Evolutionary conservation across 1,140 invertebrate genomes (phyloP), one percentile per base, ranked within the genome.

Genomic region (Melitaea cinxia): DNA sequence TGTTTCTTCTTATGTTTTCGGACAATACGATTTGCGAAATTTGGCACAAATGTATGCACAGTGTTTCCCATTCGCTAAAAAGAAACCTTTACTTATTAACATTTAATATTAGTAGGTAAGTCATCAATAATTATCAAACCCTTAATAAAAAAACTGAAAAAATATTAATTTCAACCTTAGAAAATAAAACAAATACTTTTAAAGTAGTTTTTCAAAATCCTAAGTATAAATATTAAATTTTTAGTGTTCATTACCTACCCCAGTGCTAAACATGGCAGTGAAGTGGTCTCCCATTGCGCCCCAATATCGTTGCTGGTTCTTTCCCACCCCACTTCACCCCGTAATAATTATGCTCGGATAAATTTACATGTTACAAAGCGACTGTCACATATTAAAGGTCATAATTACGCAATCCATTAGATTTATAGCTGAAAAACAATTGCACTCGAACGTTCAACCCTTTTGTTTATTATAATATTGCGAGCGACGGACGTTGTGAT

Each of bases 391-490:
- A 88, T 83, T 83, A 88, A 89, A 90, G 77, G 76, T 76, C 77
- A 85, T 88, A 89, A 89, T 89, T 85, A 87, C 75, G 75, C 80
- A 77, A 77, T 77, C 68, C 78, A 84, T 80, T 85, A 90, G 83
- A 90, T 90, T 90, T 90, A 90, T 90, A 77, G 82, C 76, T 28
- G 53, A 85, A 83, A 90, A 83, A 90, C 88, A 90, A 90, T 82
- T 68, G 71, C 45, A 68, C 72, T 80, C 64, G 64, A 72, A 70
- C 26, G 42, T 42, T 72, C 62, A 77, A 88, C 83, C 85, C 88
- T 82, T 85, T 86, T 80, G 75, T 83, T 81, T 83, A 77, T 47
- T 65, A 60, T 37, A 69, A 73, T 53, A 56, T 58, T 73, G 66
- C 74, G 68, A 61, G 66, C 72, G 75, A 68, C 70, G 77, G 82